A percentile compares a stretch with the other conserved stretches of the same genome.
phyloP scores from a whole-genome alignment of 2,113 vertebrate genomes.

The Cheilinus undulatus region DNA sequence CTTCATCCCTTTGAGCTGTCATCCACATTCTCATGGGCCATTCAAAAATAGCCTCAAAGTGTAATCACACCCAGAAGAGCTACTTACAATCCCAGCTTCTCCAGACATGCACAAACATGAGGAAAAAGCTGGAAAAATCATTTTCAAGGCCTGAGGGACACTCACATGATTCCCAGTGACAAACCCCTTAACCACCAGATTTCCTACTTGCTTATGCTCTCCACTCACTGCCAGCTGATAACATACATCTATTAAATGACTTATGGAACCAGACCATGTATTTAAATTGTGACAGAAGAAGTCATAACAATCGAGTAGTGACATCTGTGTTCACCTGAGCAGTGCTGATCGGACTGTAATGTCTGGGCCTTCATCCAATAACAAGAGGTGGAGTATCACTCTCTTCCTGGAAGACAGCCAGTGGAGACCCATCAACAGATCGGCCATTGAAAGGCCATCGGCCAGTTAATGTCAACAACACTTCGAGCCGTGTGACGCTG shows the following conservation, averaged over 20 bases:
- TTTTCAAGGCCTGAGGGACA: constrained; percentile 38
- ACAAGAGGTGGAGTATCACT: constrained; percentile 29
- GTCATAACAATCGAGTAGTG: background rate
- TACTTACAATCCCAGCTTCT: constrained; percentile 49
- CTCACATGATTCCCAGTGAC: constrained; percentile 60
- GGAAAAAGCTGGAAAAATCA: constrained; percentile 7
- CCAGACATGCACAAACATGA: constrained; percentile 40
- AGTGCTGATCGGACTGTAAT: constrained; percentile 2
- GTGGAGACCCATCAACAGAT: constrained; percentile 35
- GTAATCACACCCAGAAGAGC: constrained; percentile 43
- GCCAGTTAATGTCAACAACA: constrained; percentile 70
- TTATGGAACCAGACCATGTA: background rate
- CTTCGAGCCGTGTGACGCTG: constrained; percentile 48
- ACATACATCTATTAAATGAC: background rate
- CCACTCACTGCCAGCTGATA: constrained; percentile 47
- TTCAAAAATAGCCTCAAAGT: constrained; percentile 56
- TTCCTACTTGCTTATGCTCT: constrained; percentile 16
- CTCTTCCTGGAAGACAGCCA: constrained; percentile 54
- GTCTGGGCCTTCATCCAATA: constrained; percentile 27
- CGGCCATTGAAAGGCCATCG: constrained; percentile 44
- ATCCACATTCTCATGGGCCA: constrained; percentile 31
- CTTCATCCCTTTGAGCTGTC: constrained; percentile 39
- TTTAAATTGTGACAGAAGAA: background rate
- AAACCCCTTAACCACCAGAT: constrained; percentile 32
- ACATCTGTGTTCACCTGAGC: background rate